These are phyloP conservation scores for Sepiola atlantica DNA, from an alignment of 2,888 invertebrate genomes.

Conservation along the genomic window DNA sequence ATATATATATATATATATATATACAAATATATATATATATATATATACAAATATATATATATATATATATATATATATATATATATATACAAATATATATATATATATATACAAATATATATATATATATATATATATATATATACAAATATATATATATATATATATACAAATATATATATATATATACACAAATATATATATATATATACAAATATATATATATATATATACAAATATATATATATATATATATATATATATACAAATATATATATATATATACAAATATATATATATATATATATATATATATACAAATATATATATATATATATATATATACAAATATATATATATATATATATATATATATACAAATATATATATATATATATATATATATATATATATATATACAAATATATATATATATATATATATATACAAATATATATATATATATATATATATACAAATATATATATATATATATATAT, in stretches of 20 bases:
- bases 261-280: background rate
- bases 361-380: background rate
- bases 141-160: background rate
- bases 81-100: background rate
- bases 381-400: background rate
- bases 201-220: background rate
- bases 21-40: background rate
- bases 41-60: background rate
- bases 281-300: background rate
- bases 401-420: background rate
- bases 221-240: background rate
- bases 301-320: background rate
- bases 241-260: conserved; percentile 32
- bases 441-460: background rate
- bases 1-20: background rate
- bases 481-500: background rate
- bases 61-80: background rate
- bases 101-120: background rate
- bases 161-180: background rate
- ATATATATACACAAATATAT: background rate
- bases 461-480: background rate
- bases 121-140: background rate
- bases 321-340: background rate
- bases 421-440: background rate
- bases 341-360: background rate